Evolutionary conservation across 2,797 vertebrate species (phyloP).

Genomic region (Nyctalus aviator): DNA sequence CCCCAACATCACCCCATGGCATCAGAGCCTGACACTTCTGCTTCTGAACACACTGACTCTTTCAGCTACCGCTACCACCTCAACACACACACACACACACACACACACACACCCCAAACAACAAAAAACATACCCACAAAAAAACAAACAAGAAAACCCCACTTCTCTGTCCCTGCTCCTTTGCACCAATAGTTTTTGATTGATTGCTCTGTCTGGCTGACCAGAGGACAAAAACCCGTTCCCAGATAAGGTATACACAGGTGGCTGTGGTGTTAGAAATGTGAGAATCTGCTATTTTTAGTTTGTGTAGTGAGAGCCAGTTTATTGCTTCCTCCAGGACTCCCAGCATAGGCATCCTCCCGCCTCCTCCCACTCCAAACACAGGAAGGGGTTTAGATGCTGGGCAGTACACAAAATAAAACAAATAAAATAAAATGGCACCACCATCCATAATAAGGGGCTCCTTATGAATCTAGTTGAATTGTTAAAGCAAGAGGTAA

Average conservation of each 20-base stretch:
- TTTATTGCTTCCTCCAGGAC: neutral
- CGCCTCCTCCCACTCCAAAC: rapidly evolving
- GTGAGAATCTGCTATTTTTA: neutral
- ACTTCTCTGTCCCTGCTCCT: neutral
- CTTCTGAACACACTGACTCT: neutral
- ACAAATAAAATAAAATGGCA: neutral
- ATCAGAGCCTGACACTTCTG: neutral
- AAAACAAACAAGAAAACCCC: too few relatives aligned
- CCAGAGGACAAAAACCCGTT: neutral
- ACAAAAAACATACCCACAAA: too few relatives aligned
- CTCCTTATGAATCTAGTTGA: neutral
- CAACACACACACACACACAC: neutral
- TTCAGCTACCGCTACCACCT: neutral
- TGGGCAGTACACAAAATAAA: neutral
- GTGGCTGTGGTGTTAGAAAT: neutral
- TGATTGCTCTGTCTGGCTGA: neutral
- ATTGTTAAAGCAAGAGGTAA: neutral
- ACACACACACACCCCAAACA: too few relatives aligned
- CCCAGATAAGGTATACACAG: neutral
- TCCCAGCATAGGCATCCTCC: neutral
- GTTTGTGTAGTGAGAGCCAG: neutral
- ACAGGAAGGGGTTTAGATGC: neutral
- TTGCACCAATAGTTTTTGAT: neutral
- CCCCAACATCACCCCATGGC: neutral
- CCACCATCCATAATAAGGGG: neutral